Evolutionary conservation across 53 echinoderm and acorn worm genomes (phyloP), one percentile per base, ranked within the genome.

Genomic region (Paracentrotus lividus): DNA sequence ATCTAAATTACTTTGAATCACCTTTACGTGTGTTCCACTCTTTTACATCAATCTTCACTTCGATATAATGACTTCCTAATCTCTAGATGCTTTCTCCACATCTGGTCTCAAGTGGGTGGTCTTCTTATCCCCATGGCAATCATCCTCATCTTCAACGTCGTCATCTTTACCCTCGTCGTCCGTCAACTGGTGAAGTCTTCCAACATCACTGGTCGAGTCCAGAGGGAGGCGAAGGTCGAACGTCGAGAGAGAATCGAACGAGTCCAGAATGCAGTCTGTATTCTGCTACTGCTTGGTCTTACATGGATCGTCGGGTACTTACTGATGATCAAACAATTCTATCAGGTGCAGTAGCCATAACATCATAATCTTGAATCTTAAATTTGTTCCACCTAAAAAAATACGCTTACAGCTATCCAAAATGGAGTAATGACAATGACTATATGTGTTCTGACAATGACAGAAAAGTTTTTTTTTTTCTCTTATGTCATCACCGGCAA

Each of bases 201-300:
- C 0, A 67, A 67, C 32, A 16, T 67, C 67, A 16, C 67, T 67
- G 67, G 67, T 32, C 67, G 67, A 1, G 67, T 14, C 16, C 16
- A 57, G 67, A 67, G 67, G 32, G 67, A 67, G 31, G 67, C 67
- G 12, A 67, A 33, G 67, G 34, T 67, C 27, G 67, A 67, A 67
- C 67, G 67, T 32, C 67, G 67, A 67, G 67, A 67, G 32, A 67
- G 9, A 4, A 67, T 67, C 67, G 67, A 67, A 67, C 67, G 67
- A 67, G 67, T 67, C 67, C 67, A 67, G 32, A 67, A 32, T 67
- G 67, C 67, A 0, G 32, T 67, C 33, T 67, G 67, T 32, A 67
- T 67, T 32, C 67, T 67, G 12, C 31, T 67, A 0, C 33, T 67
- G 33, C 67, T 67, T 5, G 67, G 67, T 67, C 33, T 67, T 8